Base-by-base conservation (phyloP, 2,888 invertebrate genomes). In the Zygaena filipendulae region DNA sequence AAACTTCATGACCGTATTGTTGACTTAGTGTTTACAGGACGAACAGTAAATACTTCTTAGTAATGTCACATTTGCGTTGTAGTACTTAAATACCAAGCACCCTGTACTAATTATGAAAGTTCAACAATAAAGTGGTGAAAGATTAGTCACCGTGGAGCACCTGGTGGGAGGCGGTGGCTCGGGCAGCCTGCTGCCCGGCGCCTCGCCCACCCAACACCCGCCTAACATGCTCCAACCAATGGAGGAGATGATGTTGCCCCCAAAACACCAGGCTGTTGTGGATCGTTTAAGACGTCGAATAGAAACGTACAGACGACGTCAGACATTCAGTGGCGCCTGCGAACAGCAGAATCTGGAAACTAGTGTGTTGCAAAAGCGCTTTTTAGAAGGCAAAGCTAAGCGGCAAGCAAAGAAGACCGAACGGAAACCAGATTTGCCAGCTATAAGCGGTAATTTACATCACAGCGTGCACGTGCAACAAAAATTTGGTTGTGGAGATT, bases 261-360 rank as follows among this genome's bases (percentile, higher is more conserved):
- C 91, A 21, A 91, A 91, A 66, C 81, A 87, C 43, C 91, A 92
- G 69, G 91, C 91, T 56, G 91, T 92, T 57, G 90, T 95, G 50
- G 95, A 95, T 64, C 85, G 93, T 40, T 77, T 92, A 30, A 80
- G 84, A 85, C 85, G 49, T n/a, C n/a, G n/a, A n/a, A n/a, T n/a
- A n/a, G n/a, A n/a, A n/a, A n/a, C n/a, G n/a, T n/a, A n/a, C n/a
- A n/a, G n/a, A n/a, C n/a, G n/a, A n/a, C n/a, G n/a, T n/a, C 92
- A 92, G 60, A 88, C 92, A 40, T 91, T 92, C 69, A 91, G 84
- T 59, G 91, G 91, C 21, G 84, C 91, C 38, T 92, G 92, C 77
- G 95, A 95, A 57, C 94, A 94, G 62, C 93, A 95, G 63, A 87
- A 91, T 49, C 87, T 94, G 71, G 95, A 95, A 67, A 95, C 95